Percentiles rank a stretch among this genome's conserved stretches.
Conservation (phyloP, 2,888 invertebrate species). For the Ceriagrion tenellum region DNA sequence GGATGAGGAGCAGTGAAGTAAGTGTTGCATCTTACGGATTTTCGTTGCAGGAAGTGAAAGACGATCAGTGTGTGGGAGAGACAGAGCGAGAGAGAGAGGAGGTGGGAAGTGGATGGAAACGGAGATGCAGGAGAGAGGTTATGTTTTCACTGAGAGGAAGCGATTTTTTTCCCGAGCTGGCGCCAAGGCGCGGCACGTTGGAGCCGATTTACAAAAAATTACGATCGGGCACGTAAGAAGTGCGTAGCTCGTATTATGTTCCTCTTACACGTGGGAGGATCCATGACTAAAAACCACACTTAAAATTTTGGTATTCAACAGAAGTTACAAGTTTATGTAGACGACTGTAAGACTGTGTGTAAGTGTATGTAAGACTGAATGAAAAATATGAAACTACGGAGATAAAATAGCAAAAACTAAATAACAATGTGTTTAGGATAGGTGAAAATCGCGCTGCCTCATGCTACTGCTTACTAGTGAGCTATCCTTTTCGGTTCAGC, state of each 20-base stretch:
- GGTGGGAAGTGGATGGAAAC: not conserved
- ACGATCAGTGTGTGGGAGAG: not conserved
- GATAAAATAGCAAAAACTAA: not conserved
- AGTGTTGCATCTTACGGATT: slow-evolving; percentile 40
- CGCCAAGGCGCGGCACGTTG: not conserved
- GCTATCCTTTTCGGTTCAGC: no score
- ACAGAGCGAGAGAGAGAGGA: not conserved
- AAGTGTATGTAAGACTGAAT: not conserved
- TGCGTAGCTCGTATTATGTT: not conserved
- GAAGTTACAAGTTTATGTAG: no score
- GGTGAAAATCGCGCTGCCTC: no score
- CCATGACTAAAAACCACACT: no score
- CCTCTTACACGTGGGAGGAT: not conserved
- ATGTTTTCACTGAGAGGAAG: slow-evolving; percentile 12
- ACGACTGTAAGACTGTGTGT: no score
- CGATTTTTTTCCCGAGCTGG: not conserved
- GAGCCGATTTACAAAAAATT: not conserved
- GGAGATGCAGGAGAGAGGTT: not conserved
- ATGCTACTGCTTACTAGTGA: no score
- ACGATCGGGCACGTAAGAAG: not conserved
- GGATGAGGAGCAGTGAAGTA: not conserved
- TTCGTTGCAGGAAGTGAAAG: slow-evolving; percentile 45
- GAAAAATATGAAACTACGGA: not conserved
- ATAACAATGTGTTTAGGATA: no score
- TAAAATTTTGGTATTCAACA: no score